A percentile compares a stretch with the other conserved stretches of the same genome.
phyloP scores from a whole-genome alignment of 2,113 vertebrate species.

The Crotalus tigris region DNA sequence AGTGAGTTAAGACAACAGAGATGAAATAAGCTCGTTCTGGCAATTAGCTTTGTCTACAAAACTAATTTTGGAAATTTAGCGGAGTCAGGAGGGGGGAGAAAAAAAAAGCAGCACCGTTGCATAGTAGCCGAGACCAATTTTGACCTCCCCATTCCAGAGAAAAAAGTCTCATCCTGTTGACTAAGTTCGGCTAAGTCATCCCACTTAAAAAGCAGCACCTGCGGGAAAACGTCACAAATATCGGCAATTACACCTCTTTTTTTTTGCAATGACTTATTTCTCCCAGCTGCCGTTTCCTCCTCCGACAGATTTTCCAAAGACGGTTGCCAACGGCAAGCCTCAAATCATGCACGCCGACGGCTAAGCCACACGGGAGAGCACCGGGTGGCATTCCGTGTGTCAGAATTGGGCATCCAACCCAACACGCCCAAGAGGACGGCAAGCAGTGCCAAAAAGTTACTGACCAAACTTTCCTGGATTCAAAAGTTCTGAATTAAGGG shows the following conservation, averaged over 20 bases:
- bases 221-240: not conserved
- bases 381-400: not conserved
- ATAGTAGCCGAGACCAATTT: not conserved
- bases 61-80: not conserved
- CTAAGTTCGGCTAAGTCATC: not conserved
- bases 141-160: not conserved
- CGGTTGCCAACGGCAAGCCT: not conserved
- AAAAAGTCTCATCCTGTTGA: not conserved
- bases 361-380: not conserved
- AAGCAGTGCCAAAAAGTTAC: not conserved
- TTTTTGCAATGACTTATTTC: not conserved
- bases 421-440: not conserved
- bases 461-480: not conserved
- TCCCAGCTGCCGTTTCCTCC: not conserved
- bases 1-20: not conserved
- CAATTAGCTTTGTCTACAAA: not conserved
- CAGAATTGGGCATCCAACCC: not conserved
- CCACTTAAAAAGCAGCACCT: not conserved
- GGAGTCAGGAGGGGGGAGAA: not conserved
- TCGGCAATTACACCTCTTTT: not conserved
- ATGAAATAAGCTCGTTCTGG: not conserved
- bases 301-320: slow-evolving; percentile 12
- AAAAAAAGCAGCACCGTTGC: not conserved
- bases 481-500: not conserved
- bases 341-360: not conserved